Base-by-base conservation (phyloP, 2,888 invertebrate species). In the Theristus sp. region DNA sequence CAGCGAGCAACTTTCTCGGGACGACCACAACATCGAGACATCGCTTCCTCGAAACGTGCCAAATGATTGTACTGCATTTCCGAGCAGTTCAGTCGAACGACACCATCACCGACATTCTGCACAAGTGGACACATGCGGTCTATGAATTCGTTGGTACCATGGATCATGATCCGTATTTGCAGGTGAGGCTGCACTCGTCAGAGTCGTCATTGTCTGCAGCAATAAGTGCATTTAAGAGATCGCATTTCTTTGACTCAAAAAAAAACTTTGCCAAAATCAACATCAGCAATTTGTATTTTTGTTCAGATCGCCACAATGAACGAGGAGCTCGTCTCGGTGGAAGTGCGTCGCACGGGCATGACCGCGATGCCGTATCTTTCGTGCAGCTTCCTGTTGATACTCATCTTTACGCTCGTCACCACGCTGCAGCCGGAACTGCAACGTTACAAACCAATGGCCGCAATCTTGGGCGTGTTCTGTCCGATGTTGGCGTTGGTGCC, bases 311-410 rank as follows among this genome's bases (percentile, higher is more conserved):
- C 29, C 13, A 24, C 24, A 22, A n/a, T 22, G 26, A 59, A 25
- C 58, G 71, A 71, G 58, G 71, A 70, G 1, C 65, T 70, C 6
- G 69, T 71, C 24, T 69, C 69, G 1, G 69, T 71, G 59, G 71
- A 71, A 62, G 70, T 71, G 27, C 64, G 71, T 27, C 62, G 71
- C 46, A 71, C 71, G 46, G 71, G 70, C 65, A 38, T 65, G 46
- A 64, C 69, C 28, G 70, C 70, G 6, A 64, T 71, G 63, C 72
- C 72, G 22, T 62, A 70, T 20, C 70, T 72, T 67, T 63, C 65
- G 22, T 59, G 73, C 55, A 66, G 70, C 22, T 67, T 72, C 61
- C 29, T 70, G 49, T 65, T 71, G n/a, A 63, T 71, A 27, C 54
- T 73, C 28, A 28, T 60, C 26, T 72, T 72, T 65, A 70, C 71